These are phyloP conservation scores for Spea bombifrons DNA, from an alignment of 2,113 vertebrate species.

Conservation along the genomic window DNA sequence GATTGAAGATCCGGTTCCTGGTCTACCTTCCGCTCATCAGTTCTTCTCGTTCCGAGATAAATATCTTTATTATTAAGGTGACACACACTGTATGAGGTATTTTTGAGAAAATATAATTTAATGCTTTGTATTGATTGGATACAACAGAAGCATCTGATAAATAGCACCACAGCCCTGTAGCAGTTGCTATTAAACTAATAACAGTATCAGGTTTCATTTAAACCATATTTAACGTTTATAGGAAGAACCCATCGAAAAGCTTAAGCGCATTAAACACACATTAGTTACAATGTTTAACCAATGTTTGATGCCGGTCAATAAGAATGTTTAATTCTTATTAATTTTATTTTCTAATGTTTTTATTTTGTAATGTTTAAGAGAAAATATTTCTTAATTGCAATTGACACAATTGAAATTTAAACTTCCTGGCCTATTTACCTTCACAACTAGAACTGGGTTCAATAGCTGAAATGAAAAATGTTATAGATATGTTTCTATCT, in stretches of 20 bases:
- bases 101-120: constrained; percentile 64
- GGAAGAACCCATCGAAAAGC: constrained; percentile 67
- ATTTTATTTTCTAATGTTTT: no score
- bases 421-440: no score
- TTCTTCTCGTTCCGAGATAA: no score
- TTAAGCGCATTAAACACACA: constrained; percentile 76
- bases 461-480: no score
- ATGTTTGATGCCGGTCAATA: no score
- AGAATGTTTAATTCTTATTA: no score
- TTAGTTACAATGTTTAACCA: constrained; percentile 63
- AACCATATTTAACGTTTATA: constrained; percentile 70
- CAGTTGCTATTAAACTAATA: constrained; percentile 75
- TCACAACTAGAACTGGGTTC: no score
- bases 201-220: constrained; percentile 76
- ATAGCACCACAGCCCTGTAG: constrained; percentile 68
- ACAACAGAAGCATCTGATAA: constrained; percentile 72
- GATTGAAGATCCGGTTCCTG: background rate
- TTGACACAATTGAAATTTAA: no score
- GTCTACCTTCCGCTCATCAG: no score
- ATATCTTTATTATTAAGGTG: background rate
- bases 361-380: no score
- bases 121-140: constrained; percentile 61
- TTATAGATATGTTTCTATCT: no score
- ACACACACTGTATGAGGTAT: constrained; percentile 52
- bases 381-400: no score